Evolutionary conservation across 2,888 invertebrate species (phyloP).

Genomic region (Polydrusus cervinus): DNA sequence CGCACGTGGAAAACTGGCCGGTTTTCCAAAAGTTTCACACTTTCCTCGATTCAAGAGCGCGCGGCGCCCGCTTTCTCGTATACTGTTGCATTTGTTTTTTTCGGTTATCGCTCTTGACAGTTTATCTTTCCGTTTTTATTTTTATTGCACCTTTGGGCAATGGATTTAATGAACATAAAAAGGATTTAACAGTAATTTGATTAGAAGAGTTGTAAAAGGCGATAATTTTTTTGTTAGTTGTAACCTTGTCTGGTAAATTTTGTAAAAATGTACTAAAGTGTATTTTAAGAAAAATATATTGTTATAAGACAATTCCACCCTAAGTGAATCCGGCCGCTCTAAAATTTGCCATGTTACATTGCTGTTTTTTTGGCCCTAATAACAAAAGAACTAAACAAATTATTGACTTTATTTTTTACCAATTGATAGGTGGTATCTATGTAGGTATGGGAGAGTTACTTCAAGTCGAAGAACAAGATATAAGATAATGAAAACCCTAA

Average conservation of each 20-base stretch:
- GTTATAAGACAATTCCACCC: too few species aligned
- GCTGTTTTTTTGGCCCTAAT: too few species aligned
- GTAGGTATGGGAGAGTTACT: too few species aligned
- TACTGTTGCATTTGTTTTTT: conserved; percentile 27
- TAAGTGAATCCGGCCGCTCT: too few species aligned
- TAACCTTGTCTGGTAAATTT: not conserved
- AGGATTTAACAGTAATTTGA: conserved; percentile 2
- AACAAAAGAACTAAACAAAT: too few species aligned
- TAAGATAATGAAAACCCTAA: too few species aligned
- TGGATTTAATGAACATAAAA: not conserved
- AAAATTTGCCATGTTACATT: too few species aligned
- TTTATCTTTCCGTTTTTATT: not conserved
- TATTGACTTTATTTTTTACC: too few species aligned
- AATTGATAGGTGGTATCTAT: too few species aligned
- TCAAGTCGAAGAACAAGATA: too few species aligned
- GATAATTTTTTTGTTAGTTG: not conserved
- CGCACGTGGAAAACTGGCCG: conserved; percentile 38
- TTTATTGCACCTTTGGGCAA: conserved; percentile 4
- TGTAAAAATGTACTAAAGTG: too few species aligned
- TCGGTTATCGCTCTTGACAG: conserved; percentile 1
- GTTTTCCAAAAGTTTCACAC: conserved; percentile 29
- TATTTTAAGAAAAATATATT: too few species aligned
- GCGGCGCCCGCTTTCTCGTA: not conserved
- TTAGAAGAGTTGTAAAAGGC: not conserved
- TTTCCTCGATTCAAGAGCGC: conserved; percentile 10